Percentiles rank a stretch among this genome's conserved stretches.
Conservation (phyloP, 2,113 vertebrate genomes). For the Amphiprion ocellaris region DNA sequence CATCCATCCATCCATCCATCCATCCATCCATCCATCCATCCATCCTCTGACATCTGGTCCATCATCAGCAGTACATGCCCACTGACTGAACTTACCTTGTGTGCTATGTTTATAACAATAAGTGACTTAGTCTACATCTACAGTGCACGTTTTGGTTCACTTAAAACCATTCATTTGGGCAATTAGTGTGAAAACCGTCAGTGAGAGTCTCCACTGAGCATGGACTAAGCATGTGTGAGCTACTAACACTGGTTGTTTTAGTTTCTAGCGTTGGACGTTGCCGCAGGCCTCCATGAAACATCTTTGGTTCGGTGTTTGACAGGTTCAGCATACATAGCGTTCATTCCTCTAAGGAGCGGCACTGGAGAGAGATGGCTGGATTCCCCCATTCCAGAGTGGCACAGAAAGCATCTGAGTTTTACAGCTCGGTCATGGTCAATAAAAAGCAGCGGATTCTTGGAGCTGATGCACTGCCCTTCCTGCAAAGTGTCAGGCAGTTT, state of each 20-base stretch:
- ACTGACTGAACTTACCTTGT: too few species aligned
- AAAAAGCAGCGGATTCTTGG: constrained; percentile 78
- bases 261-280: constrained; percentile 13
- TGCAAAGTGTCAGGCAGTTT: constrained; percentile 81
- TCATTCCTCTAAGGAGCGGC: constrained; percentile 64
- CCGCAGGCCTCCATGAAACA: neutral
- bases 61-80: too few species aligned
- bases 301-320: constrained; percentile 42
- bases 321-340: constrained; percentile 36
- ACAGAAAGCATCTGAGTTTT: constrained; percentile 78
- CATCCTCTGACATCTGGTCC: too few species aligned
- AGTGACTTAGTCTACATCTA: too few species aligned
- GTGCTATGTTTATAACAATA: too few species aligned
- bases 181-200: too few species aligned
- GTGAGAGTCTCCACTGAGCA: too few species aligned
- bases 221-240: too few species aligned
- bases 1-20: too few species aligned
- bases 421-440: constrained; percentile 78
- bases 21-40: too few species aligned
- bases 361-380: constrained; percentile 56
- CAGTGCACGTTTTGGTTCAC: too few species aligned
- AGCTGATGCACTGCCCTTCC: constrained; percentile 58
- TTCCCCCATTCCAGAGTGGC: constrained; percentile 71
- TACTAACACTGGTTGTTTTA: neutral
- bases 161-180: too few species aligned